phyloP scores from a whole-genome alignment of 2,888 invertebrate species.

The Synanthedon andrenaeformis region DNA sequence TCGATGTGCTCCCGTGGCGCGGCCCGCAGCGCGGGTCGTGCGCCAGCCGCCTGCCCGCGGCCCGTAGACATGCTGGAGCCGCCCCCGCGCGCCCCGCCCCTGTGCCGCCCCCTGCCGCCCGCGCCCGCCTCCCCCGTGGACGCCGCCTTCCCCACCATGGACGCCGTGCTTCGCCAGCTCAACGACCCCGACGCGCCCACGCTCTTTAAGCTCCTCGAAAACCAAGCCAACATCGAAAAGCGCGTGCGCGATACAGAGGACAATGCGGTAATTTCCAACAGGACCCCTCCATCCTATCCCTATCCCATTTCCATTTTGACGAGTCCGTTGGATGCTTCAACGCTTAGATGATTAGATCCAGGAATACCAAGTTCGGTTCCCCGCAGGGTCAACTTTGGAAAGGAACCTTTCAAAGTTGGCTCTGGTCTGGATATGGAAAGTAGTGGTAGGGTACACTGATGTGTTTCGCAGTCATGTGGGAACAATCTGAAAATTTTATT shows the following conservation, averaged over 20 bases:
- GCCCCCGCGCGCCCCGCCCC: slow-evolving; percentile 12
- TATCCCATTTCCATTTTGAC: no score
- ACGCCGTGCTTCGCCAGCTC: slow-evolving; percentile 76
- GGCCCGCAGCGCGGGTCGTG: slow-evolving; percentile 83
- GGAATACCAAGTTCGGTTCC: no score
- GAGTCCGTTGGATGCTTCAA: no score
- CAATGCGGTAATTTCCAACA: slow-evolving; percentile 27
- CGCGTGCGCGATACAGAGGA: slow-evolving; percentile 58
- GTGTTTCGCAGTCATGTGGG: background rate
- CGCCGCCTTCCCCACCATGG: slow-evolving; percentile 89
- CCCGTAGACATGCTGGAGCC: slow-evolving; percentile 48
- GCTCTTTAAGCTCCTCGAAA: slow-evolving; percentile 78
- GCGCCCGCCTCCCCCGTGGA: slow-evolving; percentile 76
- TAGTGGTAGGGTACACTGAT: no score
- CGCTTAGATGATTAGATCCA: no score
- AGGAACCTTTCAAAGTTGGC: no score
- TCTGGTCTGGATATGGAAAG: no score
- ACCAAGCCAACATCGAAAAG: slow-evolving; percentile 74
- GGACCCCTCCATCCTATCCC: no score
- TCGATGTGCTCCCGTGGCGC: slow-evolving; percentile 88
- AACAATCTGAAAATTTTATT: background rate
- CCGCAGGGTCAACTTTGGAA: no score
- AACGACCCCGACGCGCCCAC: slow-evolving; percentile 72
- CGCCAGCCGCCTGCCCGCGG: slow-evolving; percentile 49
- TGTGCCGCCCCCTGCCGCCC: slow-evolving; percentile 64